phyloP scores from a whole-genome alignment of 2,888 invertebrate genomes.

The Drosophila barbarae region DNA sequence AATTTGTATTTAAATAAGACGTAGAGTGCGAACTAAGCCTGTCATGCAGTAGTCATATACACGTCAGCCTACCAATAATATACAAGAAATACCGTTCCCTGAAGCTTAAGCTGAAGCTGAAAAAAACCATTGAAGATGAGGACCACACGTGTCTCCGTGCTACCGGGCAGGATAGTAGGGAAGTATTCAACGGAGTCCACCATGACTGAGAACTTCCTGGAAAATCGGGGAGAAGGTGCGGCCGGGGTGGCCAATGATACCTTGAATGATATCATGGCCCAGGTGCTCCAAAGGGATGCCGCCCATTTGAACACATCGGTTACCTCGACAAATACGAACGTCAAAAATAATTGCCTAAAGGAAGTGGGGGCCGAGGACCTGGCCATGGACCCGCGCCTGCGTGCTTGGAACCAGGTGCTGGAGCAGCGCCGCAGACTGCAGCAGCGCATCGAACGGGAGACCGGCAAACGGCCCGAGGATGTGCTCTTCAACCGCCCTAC shows the following conservation, averaged over 20 bases:
- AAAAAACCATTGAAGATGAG: background rate
- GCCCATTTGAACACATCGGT: constrained; percentile 1
- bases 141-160: background rate
- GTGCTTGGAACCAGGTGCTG: constrained; percentile 62
- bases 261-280: constrained; percentile 1
- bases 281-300: constrained; percentile 1
- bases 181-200: background rate
- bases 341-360: too few relatives aligned
- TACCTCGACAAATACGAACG: background rate
- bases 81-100: background rate
- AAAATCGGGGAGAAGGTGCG: background rate
- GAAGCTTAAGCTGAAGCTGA: background rate
- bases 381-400: constrained; percentile 66
- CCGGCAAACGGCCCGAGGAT: constrained; percentile 59
- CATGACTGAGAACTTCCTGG: constrained; percentile 6
- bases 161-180: too few relatives aligned
- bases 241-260: background rate
- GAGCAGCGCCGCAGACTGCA: constrained; percentile 51
- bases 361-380: constrained; percentile 25
- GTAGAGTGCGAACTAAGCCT: background rate
- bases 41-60: background rate
- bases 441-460: constrained; percentile 51
- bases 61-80: constrained; percentile 1
- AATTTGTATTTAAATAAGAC: background rate
- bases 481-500: constrained; percentile 69